A percentile compares a stretch with the other conserved stretches of the same genome.
Evolutionary conservation across 2,888 invertebrate species (phyloP).

Genomic region (Trachelus iudaicus): DNA sequence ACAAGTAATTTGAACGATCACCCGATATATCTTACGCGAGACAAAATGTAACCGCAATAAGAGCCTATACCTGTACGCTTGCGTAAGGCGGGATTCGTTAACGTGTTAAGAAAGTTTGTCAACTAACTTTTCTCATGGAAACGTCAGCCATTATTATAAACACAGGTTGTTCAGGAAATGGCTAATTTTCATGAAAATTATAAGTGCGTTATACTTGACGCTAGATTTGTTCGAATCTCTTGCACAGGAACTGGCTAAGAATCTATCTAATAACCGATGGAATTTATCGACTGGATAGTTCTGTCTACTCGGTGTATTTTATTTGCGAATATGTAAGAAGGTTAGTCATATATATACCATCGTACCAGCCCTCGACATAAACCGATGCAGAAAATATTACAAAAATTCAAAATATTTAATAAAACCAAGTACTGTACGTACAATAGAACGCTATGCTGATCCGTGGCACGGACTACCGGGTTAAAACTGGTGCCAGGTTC

Average conservation of each 20-base stretch:
- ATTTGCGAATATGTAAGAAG: neutral
- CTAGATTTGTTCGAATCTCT: neutral
- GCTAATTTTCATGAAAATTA: neutral
- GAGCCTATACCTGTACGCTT: neutral
- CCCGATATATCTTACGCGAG: neutral
- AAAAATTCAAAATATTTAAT: neutral
- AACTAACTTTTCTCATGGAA: neutral
- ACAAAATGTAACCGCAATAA: neutral
- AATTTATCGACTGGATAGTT: constrained; percentile 54
- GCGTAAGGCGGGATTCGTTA: neutral
- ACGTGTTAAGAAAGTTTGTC: neutral
- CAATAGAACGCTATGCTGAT: neutral
- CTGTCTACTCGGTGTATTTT: neutral
- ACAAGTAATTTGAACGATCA: neutral
- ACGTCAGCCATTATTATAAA: neutral
- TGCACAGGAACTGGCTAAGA: constrained; percentile 16
- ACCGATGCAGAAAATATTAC: neutral
- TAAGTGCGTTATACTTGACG: neutral
- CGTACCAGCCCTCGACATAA: neutral
- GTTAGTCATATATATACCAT: neutral
- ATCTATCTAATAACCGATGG: constrained; percentile 54
- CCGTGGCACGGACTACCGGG: neutral
- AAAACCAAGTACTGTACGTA: neutral
- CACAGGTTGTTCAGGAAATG: neutral
- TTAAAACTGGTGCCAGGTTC: neutral